Evolutionary conservation across 23 tunicate genomes (phyloP), one percentile per base, ranked within the genome.

Genomic region (Ascidia mentula): DNA sequence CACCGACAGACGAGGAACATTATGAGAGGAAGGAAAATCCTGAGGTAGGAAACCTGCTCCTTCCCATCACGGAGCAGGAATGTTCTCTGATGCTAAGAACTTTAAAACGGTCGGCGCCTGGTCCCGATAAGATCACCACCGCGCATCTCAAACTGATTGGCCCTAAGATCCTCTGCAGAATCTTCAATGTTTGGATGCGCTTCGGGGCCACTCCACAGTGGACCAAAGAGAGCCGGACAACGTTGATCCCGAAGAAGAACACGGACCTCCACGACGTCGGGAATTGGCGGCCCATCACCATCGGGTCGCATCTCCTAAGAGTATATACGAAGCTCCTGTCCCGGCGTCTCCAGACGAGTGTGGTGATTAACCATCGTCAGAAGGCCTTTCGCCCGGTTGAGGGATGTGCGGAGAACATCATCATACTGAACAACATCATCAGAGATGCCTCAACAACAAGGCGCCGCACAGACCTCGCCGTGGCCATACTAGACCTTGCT

Each of bases 321-420:
- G 22, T 26, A 3, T 9, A 53, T 9, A 9, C 65, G 24, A 53
- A 53, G 13, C 22, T 53, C 1, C 24, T 53, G 65, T 26, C 65
- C 24, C 28, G 65, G 28, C 65, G 65, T 53, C 4, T 71, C 8
- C 75, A 18, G 13, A 5, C 30, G 32, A 34, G n/a, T 6, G 30
- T 71, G 3, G 32, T 28, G 75, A 71, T 71, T 36, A 71, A 71
- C 13, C 72, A 17, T 28, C 6, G 75, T 3, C 75, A 71, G 40
- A 53, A 53, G 65, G 75, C 75, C 39, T 71, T 71, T 31, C 38
- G 75, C 38, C 75, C 75, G 75, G 75, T 71, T 17, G 75, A 71
- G 40, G 75, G 75, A 28, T 71, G 75, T 71, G 75, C 75, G 40
- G 75, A 71, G 75, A 71, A 71, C 75, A 71, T 71, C 13, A 34